Conservation (phyloP, 2,113 vertebrate species). For the Heloderma charlesbogerti region DNA sequence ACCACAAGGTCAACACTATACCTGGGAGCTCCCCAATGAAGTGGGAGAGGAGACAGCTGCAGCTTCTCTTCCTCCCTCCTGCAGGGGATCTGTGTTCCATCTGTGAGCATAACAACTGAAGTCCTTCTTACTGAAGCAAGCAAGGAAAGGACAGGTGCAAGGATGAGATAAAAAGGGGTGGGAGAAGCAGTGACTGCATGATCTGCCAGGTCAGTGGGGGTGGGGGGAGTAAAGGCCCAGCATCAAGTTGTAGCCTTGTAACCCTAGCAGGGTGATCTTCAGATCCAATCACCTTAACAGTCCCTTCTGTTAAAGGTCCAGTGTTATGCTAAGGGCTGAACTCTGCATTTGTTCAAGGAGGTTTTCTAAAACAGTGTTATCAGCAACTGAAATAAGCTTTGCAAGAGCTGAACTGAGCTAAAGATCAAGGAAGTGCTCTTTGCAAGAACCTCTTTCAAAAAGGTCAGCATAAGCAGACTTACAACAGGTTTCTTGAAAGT, state of each 20-base stretch:
- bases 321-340: not conserved
- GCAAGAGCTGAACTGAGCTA: not conserved
- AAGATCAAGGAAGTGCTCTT: not conserved
- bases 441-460: not conserved
- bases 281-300: not conserved
- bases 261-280: not conserved
- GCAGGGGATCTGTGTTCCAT: not conserved
- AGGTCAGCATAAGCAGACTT: not conserved
- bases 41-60: not conserved
- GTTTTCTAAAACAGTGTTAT: not conserved
- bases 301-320: not conserved
- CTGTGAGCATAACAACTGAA: not conserved
- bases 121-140: not conserved
- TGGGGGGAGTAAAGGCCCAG: no score
- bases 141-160: not conserved
- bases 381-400: not conserved
- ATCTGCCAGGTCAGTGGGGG: not conserved
- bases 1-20: not conserved
- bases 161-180: not conserved
- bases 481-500: not conserved
- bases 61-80: not conserved
- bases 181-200: not conserved
- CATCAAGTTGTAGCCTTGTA: not conserved
- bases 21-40: not conserved
- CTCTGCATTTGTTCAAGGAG: not conserved